These are phyloP conservation scores for Anseranas semipalmata DNA, from an alignment of 2,113 vertebrate genomes.

Conservation along the genomic window DNA sequence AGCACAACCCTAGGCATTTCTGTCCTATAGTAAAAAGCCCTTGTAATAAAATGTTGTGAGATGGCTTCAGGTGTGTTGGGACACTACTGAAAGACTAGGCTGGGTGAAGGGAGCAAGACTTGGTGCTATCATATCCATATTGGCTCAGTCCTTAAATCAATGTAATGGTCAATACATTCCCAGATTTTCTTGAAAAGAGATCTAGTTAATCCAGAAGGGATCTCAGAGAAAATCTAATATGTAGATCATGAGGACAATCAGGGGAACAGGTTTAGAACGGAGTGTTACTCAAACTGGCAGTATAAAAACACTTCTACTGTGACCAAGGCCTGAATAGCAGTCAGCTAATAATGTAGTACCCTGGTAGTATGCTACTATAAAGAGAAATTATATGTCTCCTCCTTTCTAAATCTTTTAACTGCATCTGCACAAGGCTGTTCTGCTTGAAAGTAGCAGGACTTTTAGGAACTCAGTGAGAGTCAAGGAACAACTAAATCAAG, in stretches of 20 bases:
- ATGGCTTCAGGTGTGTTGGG: background rate
- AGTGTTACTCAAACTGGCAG: background rate
- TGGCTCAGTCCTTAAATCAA: background rate
- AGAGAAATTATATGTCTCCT: background rate
- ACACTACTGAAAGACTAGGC: background rate
- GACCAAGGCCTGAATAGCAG: background rate
- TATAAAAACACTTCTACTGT: background rate
- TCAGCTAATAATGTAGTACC: background rate
- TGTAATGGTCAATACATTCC: background rate
- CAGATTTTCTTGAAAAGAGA: background rate
- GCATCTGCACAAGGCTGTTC: background rate
- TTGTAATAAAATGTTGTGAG: background rate
- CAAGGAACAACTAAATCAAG: background rate
- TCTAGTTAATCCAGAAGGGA: background rate
- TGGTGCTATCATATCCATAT: background rate
- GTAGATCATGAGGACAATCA: fast-evolving
- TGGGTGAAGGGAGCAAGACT: background rate
- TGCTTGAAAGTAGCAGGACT: background rate
- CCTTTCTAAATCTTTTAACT: background rate
- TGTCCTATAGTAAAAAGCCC: background rate
- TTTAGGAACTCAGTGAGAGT: background rate
- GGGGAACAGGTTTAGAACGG: background rate
- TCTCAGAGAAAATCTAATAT: background rate
- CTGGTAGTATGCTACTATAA: background rate
- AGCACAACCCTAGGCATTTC: background rate